Evolutionary conservation across 2,797 vertebrate species (phyloP).

Genomic region (Petrocephalus sullivani): DNA sequence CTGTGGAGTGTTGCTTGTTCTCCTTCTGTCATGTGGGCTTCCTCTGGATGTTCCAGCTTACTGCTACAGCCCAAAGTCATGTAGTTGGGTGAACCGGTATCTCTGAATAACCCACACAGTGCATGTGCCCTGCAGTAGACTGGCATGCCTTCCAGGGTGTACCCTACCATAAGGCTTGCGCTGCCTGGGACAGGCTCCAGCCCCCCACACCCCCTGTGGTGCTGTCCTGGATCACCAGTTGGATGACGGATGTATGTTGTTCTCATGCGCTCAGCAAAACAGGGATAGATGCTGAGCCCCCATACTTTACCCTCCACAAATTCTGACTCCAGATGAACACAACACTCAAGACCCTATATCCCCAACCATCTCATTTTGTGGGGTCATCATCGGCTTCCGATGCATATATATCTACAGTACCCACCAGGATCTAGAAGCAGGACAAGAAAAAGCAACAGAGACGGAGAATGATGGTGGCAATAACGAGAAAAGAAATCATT

Average conservation of each 20-base stretch:
- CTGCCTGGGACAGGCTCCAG: not conserved
- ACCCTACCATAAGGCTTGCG: not conserved
- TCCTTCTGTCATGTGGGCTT: not conserved
- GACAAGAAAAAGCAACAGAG: too few species aligned
- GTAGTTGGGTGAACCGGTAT: not conserved
- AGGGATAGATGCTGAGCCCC: not conserved
- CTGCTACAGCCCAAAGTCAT: not conserved
- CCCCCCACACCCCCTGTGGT: not conserved
- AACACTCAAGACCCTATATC: not conserved
- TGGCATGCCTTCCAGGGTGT: not conserved
- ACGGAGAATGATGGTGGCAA: not conserved
- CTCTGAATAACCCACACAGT: not conserved
- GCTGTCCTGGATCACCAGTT: not conserved
- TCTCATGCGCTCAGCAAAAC: not conserved
- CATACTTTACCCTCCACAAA: not conserved
- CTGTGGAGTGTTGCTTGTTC: not conserved
- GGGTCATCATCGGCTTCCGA: not conserved
- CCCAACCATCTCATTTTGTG: not conserved
- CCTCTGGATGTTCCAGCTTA: not conserved
- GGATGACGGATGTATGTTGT: not conserved
- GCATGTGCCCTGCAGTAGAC: not conserved
- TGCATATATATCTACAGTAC: not conserved
- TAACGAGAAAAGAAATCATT: not conserved
- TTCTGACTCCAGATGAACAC: not conserved
- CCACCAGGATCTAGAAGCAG: not conserved